Percentiles rank a stretch among this genome's conserved stretches.
Conservation (phyloP, 2,888 invertebrate species). For the Macrophya annulata region DNA sequence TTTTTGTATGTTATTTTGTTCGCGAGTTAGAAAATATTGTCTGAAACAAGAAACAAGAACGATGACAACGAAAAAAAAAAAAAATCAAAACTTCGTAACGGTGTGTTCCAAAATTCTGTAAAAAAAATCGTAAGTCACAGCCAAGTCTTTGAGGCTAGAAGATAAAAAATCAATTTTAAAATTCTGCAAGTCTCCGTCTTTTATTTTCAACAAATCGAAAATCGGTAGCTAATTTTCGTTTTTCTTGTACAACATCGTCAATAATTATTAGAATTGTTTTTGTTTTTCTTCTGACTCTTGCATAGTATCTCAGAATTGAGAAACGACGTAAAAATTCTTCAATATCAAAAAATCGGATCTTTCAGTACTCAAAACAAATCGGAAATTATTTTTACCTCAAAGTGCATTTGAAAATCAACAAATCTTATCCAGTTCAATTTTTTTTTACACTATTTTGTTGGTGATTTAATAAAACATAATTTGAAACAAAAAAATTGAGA, state of each 20-base stretch:
- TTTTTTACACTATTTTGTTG: neutral
- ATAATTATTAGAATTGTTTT: neutral
- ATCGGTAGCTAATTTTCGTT: too few species aligned
- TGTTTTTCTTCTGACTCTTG: neutral
- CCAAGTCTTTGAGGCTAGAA: neutral
- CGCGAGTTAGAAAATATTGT: neutral
- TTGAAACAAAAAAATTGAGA: neutral
- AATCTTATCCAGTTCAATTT: neutral
- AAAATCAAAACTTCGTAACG: too few species aligned
- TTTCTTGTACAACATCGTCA: neutral
- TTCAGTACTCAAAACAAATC: neutral
- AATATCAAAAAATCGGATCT: neutral
- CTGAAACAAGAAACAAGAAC: neutral
- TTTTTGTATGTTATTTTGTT: neutral
- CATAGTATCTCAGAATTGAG: neutral
- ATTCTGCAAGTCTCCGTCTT: neutral
- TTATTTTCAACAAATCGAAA: neutral
- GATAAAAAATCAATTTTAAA: neutral
- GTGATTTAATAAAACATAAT: neutral
- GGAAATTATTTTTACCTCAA: too few species aligned
- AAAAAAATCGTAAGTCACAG: neutral
- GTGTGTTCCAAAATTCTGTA: neutral
- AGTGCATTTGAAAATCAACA: neutral
- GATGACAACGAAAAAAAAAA: neutral
- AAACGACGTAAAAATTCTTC: too few species aligned